Evolutionary conservation across 2,888 invertebrate genomes (phyloP), one percentile per base, ranked within the genome.

Genomic region (Clivina fossor): DNA sequence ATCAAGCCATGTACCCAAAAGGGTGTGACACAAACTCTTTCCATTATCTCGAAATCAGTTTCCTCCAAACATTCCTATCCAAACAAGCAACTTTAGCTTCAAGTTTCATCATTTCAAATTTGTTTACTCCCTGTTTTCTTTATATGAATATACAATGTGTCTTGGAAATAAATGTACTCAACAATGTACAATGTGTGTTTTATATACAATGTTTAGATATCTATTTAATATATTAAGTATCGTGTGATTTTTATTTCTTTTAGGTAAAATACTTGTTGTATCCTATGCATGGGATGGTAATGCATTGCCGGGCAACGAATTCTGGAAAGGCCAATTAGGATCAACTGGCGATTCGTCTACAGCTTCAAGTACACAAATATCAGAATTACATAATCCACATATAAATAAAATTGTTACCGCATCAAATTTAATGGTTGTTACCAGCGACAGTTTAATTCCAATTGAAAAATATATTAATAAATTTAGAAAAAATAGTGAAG

Each of bases 241-340:
- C n/a, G n/a, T 11, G 13, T 30, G 4, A 11, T 30, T 30, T 30
- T 11, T 30, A 15, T 38, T 19, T 4, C 24, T 40, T 65, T 38
- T 49, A 67, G 68, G 62, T 4, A 76, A 76, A 66, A 65, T 78
- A 7, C 71, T 85, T 13, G 78, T 86, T 0, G 80, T 84, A 24
- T 84, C 84, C 0, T 87, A 86, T 64, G 83, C 87, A 0, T 84
- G 86, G 83, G 86, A 87, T 66, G 82, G 84, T 4, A 87, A 87
- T 65, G 80, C 86, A 0, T 76, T 84, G 55, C 86, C 87, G 1
- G 87, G 86, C 37, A 87, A 87, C 63, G 87, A 87, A 65, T 87
- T 83, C 68, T 87, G 87, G 87, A 63, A 69, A 2, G 79, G 79
- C 11, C 78, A 74, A 47, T 64, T 83, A 2, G 68, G 72, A 0